These are phyloP conservation scores for Ornithoptera alexandrae DNA, from an alignment of 2,888 invertebrate species.

Conservation along the genomic window DNA sequence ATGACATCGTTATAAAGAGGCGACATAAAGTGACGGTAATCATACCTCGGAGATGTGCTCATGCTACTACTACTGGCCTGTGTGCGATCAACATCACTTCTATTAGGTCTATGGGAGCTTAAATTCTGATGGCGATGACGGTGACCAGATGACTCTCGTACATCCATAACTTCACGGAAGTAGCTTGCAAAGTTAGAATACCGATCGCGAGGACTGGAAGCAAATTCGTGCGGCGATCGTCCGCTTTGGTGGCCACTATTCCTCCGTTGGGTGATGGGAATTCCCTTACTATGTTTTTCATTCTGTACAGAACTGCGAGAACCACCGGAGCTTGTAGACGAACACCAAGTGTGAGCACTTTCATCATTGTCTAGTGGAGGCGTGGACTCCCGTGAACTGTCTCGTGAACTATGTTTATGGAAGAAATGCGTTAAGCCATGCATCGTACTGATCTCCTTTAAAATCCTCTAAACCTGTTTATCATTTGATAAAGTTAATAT, in stretches of 20 bases:
- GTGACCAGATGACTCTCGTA: conserved; percentile 45
- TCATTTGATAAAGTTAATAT: not conserved
- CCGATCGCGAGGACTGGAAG: conserved; percentile 69
- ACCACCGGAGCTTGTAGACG: conserved; percentile 52
- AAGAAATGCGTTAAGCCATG: conserved; percentile 72
- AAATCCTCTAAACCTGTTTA: not conserved
- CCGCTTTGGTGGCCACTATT: conserved; percentile 53
- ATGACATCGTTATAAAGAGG: conserved; percentile 69
- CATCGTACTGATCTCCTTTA: conserved; percentile 53
- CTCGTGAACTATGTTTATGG: conserved; percentile 44
- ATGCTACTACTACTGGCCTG: conserved; percentile 51
- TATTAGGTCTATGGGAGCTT: conserved; percentile 51
- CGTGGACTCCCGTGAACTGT: conserved; percentile 49
- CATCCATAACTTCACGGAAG: conserved; percentile 66
- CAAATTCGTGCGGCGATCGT: conserved; percentile 55
- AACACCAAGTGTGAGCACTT: conserved; percentile 72
- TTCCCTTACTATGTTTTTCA: conserved; percentile 46
- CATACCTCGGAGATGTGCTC: conserved; percentile 56
- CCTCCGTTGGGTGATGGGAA: conserved; percentile 57
- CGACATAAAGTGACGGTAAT: conserved; percentile 70
- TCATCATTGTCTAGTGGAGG: conserved; percentile 62
- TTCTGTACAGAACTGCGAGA: conserved; percentile 45
- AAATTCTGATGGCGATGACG: conserved; percentile 45
- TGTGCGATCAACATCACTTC: conserved; percentile 59
- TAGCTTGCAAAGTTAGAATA: conserved; percentile 72